Conservation (phyloP, 1,140 invertebrate genomes). For the Dreissena rostriformis region DNA sequence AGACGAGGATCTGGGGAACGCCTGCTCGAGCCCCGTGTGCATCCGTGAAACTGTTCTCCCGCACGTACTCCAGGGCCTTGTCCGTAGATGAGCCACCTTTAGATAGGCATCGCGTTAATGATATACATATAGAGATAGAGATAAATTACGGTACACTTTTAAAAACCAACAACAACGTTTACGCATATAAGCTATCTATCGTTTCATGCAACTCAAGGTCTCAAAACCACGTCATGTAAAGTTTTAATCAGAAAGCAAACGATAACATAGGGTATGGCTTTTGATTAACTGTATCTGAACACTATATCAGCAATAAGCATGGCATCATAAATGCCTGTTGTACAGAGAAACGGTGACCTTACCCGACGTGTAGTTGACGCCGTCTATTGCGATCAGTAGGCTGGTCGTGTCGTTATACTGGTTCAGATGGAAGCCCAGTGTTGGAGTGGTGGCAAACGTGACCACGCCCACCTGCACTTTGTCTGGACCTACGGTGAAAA, state of each 20-base stretch:
- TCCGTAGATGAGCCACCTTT: constrained; percentile 58
- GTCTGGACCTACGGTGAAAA: constrained; percentile 19
- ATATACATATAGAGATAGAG: too few relatives aligned
- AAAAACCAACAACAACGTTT: too few relatives aligned
- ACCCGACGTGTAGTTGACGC: constrained; percentile 23
- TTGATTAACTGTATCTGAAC: too few relatives aligned
- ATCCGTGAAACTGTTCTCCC: constrained; percentile 43
- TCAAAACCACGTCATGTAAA: too few relatives aligned
- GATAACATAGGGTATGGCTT: too few relatives aligned
- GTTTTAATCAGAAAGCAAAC: too few relatives aligned
- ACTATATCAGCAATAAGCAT: too few relatives aligned
- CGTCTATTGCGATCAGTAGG: constrained; percentile 20
- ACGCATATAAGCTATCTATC: not conserved
- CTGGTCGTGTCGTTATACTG: constrained; percentile 10
- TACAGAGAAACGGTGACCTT: too few relatives aligned
- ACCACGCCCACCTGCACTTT: constrained; percentile 40
- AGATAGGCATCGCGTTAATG: not conserved
- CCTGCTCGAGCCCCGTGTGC: constrained; percentile 55
- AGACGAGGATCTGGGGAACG: constrained; percentile 60
- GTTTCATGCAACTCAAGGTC: not conserved
- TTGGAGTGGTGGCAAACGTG: constrained; percentile 19
- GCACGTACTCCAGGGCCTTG: constrained; percentile 56
- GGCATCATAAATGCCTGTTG: too few relatives aligned
- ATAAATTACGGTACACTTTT: too few relatives aligned
- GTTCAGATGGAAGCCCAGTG: constrained; percentile 36